These are phyloP conservation scores for Drosophila conformis DNA, from an alignment of 2,888 invertebrate species.

Conservation along the genomic window DNA sequence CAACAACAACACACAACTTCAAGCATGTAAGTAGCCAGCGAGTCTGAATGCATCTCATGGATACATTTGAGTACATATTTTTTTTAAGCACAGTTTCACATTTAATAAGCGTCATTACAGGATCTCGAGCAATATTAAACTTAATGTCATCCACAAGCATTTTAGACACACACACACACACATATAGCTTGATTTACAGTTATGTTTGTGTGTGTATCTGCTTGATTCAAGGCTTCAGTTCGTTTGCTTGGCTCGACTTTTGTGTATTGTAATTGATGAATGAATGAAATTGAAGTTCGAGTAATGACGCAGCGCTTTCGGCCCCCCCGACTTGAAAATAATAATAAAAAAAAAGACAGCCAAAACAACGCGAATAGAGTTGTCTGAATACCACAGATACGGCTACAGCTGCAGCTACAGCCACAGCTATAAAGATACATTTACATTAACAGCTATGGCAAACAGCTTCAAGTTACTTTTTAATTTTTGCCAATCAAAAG, in stretches of 20 bases:
- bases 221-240: slow-evolving; percentile 72
- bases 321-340: slow-evolving; percentile 38
- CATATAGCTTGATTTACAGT: slow-evolving; percentile 17
- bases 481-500: slow-evolving; percentile 79
- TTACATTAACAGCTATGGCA: slow-evolving; percentile 10
- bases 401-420: slow-evolving; percentile 5
- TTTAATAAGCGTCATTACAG: slow-evolving; percentile 31
- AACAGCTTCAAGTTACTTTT: slow-evolving; percentile 60
- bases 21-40: slow-evolving; percentile 62
- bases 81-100: slow-evolving; percentile 7
- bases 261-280: slow-evolving; percentile 80
- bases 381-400: slow-evolving; percentile 45
- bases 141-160: slow-evolving; percentile 66
- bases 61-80: slow-evolving; percentile 13
- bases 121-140: slow-evolving; percentile 59
- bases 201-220: slow-evolving; percentile 44
- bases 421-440: slow-evolving; percentile 22
- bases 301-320: slow-evolving; percentile 73
- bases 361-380: slow-evolving; percentile 63
- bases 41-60: slow-evolving; percentile 27
- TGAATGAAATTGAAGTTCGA: slow-evolving; percentile 80
- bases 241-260: slow-evolving; percentile 48
- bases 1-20: slow-evolving; percentile 43
- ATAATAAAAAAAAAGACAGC: slow-evolving; percentile 10
- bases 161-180: slow-evolving; percentile 18